phyloP scores from a whole-genome alignment of 2,888 invertebrate genomes.

The Chironomus tentans region DNA sequence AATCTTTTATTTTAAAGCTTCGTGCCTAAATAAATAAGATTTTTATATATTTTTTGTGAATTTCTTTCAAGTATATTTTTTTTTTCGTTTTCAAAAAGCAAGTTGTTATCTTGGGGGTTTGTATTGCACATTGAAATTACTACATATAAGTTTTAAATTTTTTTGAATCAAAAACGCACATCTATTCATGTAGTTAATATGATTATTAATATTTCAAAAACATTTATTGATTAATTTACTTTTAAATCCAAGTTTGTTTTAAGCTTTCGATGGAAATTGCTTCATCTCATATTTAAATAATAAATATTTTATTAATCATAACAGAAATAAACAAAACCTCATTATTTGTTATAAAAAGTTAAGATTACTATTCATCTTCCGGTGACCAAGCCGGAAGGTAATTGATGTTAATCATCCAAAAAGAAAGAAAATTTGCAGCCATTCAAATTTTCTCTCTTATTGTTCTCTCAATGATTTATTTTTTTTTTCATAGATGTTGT shows the following conservation, averaged over 20 bases:
- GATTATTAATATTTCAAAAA: no score
- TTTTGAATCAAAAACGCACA: background rate
- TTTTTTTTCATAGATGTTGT: background rate
- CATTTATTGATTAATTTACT: no score
- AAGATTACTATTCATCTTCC: no score
- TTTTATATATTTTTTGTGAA: background rate
- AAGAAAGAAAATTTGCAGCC: constrained; percentile 40
- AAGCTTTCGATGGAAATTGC: constrained; percentile 9
- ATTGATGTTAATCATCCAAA: background rate
- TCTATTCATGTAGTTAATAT: no score
- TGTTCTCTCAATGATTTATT: background rate
- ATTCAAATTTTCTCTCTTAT: constrained; percentile 38
- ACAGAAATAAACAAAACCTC: constrained; percentile 9
- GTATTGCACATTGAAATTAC: background rate
- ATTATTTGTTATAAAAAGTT: background rate
- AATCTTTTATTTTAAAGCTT: background rate
- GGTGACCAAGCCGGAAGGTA: no score
- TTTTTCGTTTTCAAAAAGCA: background rate
- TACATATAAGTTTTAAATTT: background rate
- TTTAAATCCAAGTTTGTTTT: background rate
- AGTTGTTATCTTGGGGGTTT: constrained; percentile 23
- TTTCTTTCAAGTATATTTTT: background rate
- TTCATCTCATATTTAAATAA: constrained; percentile 14
- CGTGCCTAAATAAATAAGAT: background rate
- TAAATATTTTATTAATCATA: background rate